phyloP scores from a whole-genome alignment of 2,888 invertebrate genomes.

The Arenicola marina region DNA sequence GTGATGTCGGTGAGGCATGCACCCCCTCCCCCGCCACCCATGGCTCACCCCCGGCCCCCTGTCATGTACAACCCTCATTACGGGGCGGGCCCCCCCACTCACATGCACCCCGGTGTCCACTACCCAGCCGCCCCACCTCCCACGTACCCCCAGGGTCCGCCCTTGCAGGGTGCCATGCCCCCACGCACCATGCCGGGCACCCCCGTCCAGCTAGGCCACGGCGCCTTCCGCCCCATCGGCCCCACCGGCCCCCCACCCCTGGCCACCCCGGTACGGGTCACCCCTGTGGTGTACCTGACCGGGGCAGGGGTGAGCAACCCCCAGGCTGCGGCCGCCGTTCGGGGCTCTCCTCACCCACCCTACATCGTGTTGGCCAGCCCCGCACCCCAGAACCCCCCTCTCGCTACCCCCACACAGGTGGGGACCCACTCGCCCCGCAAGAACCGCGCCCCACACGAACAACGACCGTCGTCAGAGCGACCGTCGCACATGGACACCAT shows the following conservation, averaged over 20 bases:
- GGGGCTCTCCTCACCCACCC: neutral
- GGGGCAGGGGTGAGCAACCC: too few relatives aligned
- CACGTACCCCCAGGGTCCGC: neutral
- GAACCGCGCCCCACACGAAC: neutral
- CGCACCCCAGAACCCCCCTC: neutral
- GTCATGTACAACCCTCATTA: neutral
- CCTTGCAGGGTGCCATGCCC: neutral
- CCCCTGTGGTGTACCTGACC: neutral
- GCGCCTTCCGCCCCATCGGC: conserved; percentile 3
- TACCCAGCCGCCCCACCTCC: neutral
- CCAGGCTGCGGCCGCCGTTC: neutral
- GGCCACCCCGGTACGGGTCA: neutral
- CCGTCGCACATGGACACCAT: neutral
- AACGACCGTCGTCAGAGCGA: neutral
- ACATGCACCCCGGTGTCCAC: neutral
- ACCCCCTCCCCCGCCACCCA: neutral
- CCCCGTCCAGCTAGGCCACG: neutral
- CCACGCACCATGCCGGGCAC: neutral
- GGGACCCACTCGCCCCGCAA: neutral
- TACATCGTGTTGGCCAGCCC: conserved; percentile 1
- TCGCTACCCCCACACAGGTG: too few relatives aligned
- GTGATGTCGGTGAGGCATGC: neutral
- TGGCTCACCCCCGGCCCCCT: neutral
- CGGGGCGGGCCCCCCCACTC: neutral
- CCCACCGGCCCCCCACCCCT: neutral